A percentile compares a stretch with the other conserved stretches of the same genome.
Conservation (phyloP, 2,113 vertebrate species). For the Nannobrachium achirus region DNA sequence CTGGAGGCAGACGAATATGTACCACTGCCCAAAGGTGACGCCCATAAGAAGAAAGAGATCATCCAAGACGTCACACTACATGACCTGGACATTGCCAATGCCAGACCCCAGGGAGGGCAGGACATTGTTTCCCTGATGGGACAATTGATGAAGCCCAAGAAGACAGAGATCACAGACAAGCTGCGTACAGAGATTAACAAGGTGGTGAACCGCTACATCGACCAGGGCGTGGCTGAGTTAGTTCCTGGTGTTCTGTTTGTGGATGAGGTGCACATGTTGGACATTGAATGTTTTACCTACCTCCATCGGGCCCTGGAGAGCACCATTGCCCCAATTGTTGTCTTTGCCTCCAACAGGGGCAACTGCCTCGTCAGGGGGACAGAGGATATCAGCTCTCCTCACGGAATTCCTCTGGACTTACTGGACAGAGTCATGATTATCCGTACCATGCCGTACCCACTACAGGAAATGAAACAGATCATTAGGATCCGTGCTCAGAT, state of each 20-base stretch:
- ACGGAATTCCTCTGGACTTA: slow-evolving; percentile 94
- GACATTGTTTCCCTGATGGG: slow-evolving; percentile 99
- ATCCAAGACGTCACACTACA: slow-evolving; percentile 98
- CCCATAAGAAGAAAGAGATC: slow-evolving; percentile 99
- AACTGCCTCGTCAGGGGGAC: slow-evolving; percentile 98
- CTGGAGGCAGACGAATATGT: slow-evolving; percentile 99
- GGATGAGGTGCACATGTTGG: slow-evolving; percentile 98
- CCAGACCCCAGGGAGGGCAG: slow-evolving; percentile 96
- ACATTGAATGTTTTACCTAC: slow-evolving; percentile 98
- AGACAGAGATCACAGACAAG: slow-evolving; percentile 99
- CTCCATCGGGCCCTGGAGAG: slow-evolving; percentile 95
- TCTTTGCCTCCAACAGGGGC: slow-evolving; percentile 96
- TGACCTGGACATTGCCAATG: slow-evolving; percentile 95
- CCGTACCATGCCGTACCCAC: slow-evolving; percentile 94
- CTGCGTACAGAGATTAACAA: slow-evolving; percentile 98
- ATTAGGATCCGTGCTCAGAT: slow-evolving; percentile 97
- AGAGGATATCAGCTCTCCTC: slow-evolving; percentile 93
- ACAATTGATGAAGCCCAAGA: slow-evolving; percentile 98
- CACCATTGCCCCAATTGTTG: slow-evolving; percentile 94
- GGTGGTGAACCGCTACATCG: slow-evolving; percentile 98
- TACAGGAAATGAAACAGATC: slow-evolving; percentile 91
- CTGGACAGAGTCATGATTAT: slow-evolving; percentile 98
- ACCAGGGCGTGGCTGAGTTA: slow-evolving; percentile 95
- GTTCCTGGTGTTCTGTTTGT: slow-evolving; percentile 96
- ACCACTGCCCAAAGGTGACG: slow-evolving; percentile 96